Base-by-base conservation (phyloP, 1,140 invertebrate genomes). In the Conus betulinus region DNA sequence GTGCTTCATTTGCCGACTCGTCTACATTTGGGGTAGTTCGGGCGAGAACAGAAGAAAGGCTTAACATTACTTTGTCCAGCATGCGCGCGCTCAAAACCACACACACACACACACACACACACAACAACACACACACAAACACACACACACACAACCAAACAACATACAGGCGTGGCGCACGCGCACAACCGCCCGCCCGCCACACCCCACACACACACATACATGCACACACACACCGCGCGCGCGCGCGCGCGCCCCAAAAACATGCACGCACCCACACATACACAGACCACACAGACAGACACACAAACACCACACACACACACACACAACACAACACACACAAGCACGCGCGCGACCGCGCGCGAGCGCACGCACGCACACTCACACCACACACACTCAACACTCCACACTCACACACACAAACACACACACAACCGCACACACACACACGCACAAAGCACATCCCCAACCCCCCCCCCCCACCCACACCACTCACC, bases 391-490 rank as follows among this genome's bases (percentile, higher is more conserved):
- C 67, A 74, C 67, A 25, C 20, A 74, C 67, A 74, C 20, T 5
- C n/a, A n/a, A n/a, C n/a, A n/a, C n/a, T n/a, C n/a, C 11, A 74
- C 67, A 20, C 67, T 17, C 67, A 74, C 67, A 74, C 67, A 74
- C 67, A 74, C 67, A 74, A 3, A 74, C 67, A 74, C 67, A 74
- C 67, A 74, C 67, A 25, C 67, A 74, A n/a, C n/a, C 67, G 20
- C 67, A 71, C 67, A n/a, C 67, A 71, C 67, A n/a, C 67, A 71
- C 67, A n/a, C 67, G 20, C 67, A n/a, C 67, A 71, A n/a, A n/a
- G n/a, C n/a, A n/a, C n/a, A n/a, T n/a, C n/a, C n/a, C n/a, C n/a
- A n/a, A n/a, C n/a, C n/a, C n/a, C n/a, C n/a, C n/a, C n/a, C n/a
- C n/a, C n/a, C n/a, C n/a, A n/a, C n/a, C n/a, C n/a, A n/a, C n/a